Conservation (phyloP, 2,888 invertebrate genomes). For the Pediacus dermestoides region DNA sequence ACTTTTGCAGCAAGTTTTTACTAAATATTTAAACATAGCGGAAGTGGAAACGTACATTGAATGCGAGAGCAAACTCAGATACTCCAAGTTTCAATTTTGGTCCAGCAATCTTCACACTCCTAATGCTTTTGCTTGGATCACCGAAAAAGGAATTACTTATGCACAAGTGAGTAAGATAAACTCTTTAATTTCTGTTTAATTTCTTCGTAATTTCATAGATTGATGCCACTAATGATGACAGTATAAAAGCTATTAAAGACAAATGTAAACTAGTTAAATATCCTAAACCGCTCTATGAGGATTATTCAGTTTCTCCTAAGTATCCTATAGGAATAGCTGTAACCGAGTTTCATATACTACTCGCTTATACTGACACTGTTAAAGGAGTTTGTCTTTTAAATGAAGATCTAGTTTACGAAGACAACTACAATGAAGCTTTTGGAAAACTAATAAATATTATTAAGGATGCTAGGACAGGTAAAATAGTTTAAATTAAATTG, state of each 20-base stretch:
- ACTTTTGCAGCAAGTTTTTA: conserved; percentile 75
- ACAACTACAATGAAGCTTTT: conserved; percentile 73
- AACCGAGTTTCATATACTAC: conserved; percentile 86
- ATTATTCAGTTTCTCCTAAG: conserved; percentile 40
- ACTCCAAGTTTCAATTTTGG: conserved; percentile 77
- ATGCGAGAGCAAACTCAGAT: conserved; percentile 61
- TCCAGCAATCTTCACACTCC: conserved; percentile 67
- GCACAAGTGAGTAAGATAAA: conserved; percentile 74
- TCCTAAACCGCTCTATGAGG: conserved; percentile 45
- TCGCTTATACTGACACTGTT: conserved; percentile 79
- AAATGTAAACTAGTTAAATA: conserved; percentile 49
- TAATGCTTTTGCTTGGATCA: conserved; percentile 83
- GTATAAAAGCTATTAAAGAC: conserved; percentile 52
- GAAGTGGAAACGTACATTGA: conserved; percentile 68
- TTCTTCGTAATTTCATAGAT: conserved; percentile 46
- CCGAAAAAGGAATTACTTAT: conserved; percentile 76
- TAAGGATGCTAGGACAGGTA: conserved; percentile 70
- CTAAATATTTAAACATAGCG: conserved; percentile 67
- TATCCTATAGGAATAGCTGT: conserved; percentile 72
- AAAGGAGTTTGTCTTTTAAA: conserved; percentile 82
- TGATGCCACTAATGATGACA: conserved; percentile 53
- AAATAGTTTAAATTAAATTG: neutral
- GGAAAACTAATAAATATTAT: conserved; percentile 77
- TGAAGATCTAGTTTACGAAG: conserved; percentile 82
- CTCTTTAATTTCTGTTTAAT: conserved; percentile 9